Conservation (phyloP, 1,140 invertebrate genomes). For the Apis mellifera region DNA sequence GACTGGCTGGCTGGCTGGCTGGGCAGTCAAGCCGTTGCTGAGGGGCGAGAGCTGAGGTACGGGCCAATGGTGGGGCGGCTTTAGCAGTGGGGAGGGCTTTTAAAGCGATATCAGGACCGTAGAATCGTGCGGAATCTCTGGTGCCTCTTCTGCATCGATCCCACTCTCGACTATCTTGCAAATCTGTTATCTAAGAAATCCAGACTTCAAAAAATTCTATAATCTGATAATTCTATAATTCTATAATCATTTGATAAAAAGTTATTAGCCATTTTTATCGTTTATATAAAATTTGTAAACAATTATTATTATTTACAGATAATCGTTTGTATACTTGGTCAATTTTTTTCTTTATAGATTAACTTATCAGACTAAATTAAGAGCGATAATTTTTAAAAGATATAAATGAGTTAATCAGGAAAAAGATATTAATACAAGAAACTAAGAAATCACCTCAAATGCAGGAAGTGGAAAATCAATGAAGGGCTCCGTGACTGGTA, state of each 20-base stretch:
- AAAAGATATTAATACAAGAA: background rate
- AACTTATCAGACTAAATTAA: background rate
- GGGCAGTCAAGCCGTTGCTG: slow-evolving; percentile 40
- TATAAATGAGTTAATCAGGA: background rate
- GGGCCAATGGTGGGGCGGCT: too few species aligned
- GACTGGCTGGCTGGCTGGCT: slow-evolving; percentile 61
- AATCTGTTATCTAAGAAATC: background rate
- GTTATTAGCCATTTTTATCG: background rate
- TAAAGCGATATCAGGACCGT: slow-evolving; percentile 50
- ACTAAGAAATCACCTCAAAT: slow-evolving; percentile 3
- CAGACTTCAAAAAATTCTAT: background rate
- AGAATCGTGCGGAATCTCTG: background rate
- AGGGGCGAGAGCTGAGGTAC: slow-evolving; percentile 28
- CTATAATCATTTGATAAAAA: background rate
- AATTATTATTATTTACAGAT: background rate
- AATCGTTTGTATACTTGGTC: background rate
- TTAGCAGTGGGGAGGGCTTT: slow-evolving; percentile 20
- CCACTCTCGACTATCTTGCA: background rate
- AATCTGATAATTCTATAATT: background rate
- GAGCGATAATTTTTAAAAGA: background rate
- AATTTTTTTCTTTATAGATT: background rate
- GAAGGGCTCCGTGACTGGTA: background rate
- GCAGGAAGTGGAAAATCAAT: slow-evolving; percentile 33
- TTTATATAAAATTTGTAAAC: background rate
- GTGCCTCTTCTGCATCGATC: slow-evolving; percentile 20